Evolutionary conservation across 1,140 invertebrate genomes (phyloP).

Genomic region (Branchinecta lindahli): DNA sequence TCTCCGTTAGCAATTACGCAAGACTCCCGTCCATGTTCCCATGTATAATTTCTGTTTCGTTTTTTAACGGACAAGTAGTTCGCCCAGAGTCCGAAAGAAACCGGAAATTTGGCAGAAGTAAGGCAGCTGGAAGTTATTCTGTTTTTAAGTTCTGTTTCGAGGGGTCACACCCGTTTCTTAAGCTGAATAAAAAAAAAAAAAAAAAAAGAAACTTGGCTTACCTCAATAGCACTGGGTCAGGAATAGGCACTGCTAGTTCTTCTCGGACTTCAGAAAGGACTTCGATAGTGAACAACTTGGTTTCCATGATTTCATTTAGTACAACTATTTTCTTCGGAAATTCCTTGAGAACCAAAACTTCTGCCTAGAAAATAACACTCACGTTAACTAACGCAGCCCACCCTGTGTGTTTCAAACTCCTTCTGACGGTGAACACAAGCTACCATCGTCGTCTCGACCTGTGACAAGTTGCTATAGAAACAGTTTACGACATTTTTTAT

Average conservation of each 20-base stretch:
- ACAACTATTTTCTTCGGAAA: constrained; percentile 81
- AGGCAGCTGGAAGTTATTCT: too few relatives aligned
- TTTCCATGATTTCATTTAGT: constrained; percentile 65
- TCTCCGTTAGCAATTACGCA: too few relatives aligned
- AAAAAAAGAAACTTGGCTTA: too few relatives aligned
- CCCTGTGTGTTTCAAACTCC: neutral
- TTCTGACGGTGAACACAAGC: constrained; percentile 13
- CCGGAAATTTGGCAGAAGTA: too few relatives aligned
- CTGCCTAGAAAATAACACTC: constrained; percentile 40
- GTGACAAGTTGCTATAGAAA: constrained; percentile 16
- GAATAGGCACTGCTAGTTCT: constrained; percentile 66
- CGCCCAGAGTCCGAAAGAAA: too few relatives aligned
- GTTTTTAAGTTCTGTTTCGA: too few relatives aligned
- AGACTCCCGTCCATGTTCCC: too few relatives aligned
- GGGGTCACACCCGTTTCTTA: too few relatives aligned
- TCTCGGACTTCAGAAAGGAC: constrained; percentile 56
- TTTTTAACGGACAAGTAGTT: too few relatives aligned
- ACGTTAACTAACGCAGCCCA: constrained; percentile 11
- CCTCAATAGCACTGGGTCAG: constrained; percentile 51
- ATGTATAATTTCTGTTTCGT: too few relatives aligned
- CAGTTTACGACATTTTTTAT: too few relatives aligned
- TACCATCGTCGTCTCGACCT: constrained; percentile 10
- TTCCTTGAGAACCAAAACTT: constrained; percentile 62
- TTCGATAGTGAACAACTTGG: constrained; percentile 54
- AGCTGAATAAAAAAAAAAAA: too few relatives aligned